These are phyloP conservation scores for Copsychus sechellarum DNA, from an alignment of 2,113 vertebrate species.

Conservation along the genomic window DNA sequence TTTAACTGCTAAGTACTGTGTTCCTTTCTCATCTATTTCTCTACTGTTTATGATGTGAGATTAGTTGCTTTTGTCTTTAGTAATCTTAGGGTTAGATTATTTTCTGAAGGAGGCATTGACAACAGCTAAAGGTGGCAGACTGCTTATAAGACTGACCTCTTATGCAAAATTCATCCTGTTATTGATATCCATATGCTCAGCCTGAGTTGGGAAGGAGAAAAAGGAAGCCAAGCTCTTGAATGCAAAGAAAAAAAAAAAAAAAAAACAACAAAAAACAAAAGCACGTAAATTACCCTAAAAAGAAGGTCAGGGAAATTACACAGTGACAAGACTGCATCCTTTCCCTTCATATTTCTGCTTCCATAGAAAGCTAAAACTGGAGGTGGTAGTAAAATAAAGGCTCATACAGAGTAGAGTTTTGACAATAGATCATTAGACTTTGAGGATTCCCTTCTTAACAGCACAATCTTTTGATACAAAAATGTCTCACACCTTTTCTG, in stretches of 20 bases:
- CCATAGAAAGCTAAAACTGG: neutral
- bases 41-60: neutral
- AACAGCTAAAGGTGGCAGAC: neutral
- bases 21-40: conserved; percentile 4
- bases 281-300: neutral
- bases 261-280: neutral
- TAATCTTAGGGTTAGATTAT: conserved; percentile 29
- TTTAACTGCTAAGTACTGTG: conserved; percentile 29
- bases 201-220: neutral
- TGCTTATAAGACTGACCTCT: neutral
- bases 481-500: neutral
- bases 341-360: neutral
- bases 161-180: neutral
- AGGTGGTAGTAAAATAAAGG: neutral
- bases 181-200: neutral
- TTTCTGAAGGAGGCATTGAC: neutral
- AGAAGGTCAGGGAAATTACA: neutral
- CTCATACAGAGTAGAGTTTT: neutral
- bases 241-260: neutral
- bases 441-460: neutral
- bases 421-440: neutral
- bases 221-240: neutral
- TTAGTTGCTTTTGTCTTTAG: neutral
- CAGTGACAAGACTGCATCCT: neutral
- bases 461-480: neutral